Base-by-base conservation (phyloP, 2,888 invertebrate genomes). In the Ornithoptera priamus region DNA sequence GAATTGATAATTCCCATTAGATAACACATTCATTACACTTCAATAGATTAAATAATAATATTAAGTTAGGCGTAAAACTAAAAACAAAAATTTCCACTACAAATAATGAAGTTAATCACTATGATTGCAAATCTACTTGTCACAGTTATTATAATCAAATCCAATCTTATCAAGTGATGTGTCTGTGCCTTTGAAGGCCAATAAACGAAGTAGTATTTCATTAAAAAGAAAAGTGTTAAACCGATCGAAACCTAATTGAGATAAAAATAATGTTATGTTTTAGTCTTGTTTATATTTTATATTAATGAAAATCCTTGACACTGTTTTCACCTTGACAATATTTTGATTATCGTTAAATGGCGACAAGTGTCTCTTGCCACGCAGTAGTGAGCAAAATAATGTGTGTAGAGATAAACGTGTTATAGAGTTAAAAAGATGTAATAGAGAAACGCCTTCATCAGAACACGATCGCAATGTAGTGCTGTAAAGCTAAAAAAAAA, bases 151-250 rank as follows among this genome's bases (percentile, higher is more conserved):
- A 58, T 58, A 10, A 53, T 24, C n/a, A 50, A 59, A 68, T 20
- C 0, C 64, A 64, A 65, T 66, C 42, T 70, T 70, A 70, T 70
- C 66, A 53, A 62, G 53, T 15, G 22, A 62, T 59, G 58, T 42
- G 53, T 7, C 10, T 59, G 12, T 39, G 57, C 50, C 65, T 65
- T 57, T 65, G 60, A 56, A 12, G 69, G 57, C 20, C 20, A 46
- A 39, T 61, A 57, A 24, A 53, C n/a, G 20, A 50, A 60, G 24
- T 64, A 17, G 36, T 17, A 59, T 60, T 20, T 8, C 30, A 6
- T 20, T 42, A 18, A 30, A 58, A 22, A 58, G 12, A 10, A 58
- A 22, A 22, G 1, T 0, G 22, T 58, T 15, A 39, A 46, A 46
- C 46, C 15, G 4, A 12, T 15, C 46, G 15, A 46, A 46, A 50